phyloP scores from a whole-genome alignment of 2,113 vertebrate species.

The Megalops atlanticus region DNA sequence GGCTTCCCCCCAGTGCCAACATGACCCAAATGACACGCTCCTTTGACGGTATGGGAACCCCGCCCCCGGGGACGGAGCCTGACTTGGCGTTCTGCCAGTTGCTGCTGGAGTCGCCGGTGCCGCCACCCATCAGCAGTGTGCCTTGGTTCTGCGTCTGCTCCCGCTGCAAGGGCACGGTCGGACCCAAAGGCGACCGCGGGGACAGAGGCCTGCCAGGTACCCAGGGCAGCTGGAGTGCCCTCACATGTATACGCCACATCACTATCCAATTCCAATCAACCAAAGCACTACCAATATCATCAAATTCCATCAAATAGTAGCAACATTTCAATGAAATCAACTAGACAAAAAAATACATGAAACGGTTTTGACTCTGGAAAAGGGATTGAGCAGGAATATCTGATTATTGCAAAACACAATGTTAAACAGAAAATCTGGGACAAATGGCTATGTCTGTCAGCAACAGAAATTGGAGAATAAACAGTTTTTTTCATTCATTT shows the following conservation, averaged over 20 bases:
- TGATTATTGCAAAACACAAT: too few species aligned
- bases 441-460: too few species aligned
- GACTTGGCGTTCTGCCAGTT: constrained; percentile 49
- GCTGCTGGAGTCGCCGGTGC: constrained; percentile 36
- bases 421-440: too few species aligned
- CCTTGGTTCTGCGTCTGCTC: constrained; percentile 66
- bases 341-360: too few species aligned
- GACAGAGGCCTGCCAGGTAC: constrained; percentile 60
- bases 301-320: too few species aligned
- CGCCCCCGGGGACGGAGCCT: background rate
- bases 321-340: too few species aligned
- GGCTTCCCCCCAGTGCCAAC: too few species aligned
- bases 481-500: too few species aligned
- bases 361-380: too few species aligned
- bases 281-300: background rate
- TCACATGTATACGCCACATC: background rate
- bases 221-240: background rate
- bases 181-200: constrained; percentile 60
- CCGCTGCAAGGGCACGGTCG: constrained; percentile 47
- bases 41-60: background rate
- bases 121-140: constrained; percentile 44
- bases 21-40: background rate
- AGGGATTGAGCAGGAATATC: too few species aligned
- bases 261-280: background rate
- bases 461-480: too few species aligned